Evolutionary conservation across 2,888 invertebrate species (phyloP).

Genomic region (Embidobia sp.): DNA sequence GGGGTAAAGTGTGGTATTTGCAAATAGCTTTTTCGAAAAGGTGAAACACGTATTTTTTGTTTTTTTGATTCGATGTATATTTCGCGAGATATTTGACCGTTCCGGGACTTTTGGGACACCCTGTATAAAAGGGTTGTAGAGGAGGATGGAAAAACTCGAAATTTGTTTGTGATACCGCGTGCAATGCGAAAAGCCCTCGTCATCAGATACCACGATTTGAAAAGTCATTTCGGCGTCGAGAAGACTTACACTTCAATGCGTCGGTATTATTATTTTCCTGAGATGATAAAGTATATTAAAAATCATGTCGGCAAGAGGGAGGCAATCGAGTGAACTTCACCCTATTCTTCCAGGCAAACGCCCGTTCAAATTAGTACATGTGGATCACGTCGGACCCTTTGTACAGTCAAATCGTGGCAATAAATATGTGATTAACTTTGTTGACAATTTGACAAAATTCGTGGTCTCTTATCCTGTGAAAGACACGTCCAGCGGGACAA

Average conservation of each 20-base stretch:
- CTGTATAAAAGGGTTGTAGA: too few relatives aligned
- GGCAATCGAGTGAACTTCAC: slow-evolving; percentile 62
- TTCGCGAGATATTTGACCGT: too few relatives aligned
- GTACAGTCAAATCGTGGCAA: slow-evolving; percentile 48
- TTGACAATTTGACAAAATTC: slow-evolving; percentile 68
- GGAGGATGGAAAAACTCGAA: too few relatives aligned
- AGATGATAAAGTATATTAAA: slow-evolving; percentile 61
- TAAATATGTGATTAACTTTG: slow-evolving; percentile 62
- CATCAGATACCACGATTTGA: slow-evolving; percentile 60
- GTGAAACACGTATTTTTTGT: too few relatives aligned
- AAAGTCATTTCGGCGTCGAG: slow-evolving; percentile 66
- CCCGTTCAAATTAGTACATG: slow-evolving; percentile 66
- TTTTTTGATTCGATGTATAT: too few relatives aligned
- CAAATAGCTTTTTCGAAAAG: too few relatives aligned
- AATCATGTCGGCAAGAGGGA: slow-evolving; percentile 61
- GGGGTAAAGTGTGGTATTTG: too few relatives aligned
- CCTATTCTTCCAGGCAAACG: slow-evolving; percentile 65
- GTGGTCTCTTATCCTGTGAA: slow-evolving; percentile 56
- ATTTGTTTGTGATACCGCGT: slow-evolving; percentile 2
- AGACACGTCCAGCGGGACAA: slow-evolving; percentile 25
- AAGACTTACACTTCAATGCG: slow-evolving; percentile 42
- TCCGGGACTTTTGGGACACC: too few relatives aligned
- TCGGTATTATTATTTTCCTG: slow-evolving; percentile 63
- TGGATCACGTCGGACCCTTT: slow-evolving; percentile 68
- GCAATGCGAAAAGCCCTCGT: slow-evolving; percentile 43